Evolutionary conservation across 2,888 invertebrate species (phyloP).

Genomic region (Clanis bilineata): DNA sequence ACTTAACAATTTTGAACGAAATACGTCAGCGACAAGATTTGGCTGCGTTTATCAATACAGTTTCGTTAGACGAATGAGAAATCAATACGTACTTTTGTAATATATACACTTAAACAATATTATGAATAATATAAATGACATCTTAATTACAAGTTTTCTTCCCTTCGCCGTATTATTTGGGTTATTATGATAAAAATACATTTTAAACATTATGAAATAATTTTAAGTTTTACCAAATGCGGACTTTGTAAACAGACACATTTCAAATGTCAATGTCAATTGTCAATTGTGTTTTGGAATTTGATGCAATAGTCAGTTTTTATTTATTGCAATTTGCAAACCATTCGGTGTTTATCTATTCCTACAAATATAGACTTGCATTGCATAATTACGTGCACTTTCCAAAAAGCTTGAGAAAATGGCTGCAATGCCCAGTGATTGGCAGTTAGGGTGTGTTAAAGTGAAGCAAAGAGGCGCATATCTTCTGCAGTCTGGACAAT

Average conservation of each 20-base stretch:
- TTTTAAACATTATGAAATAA: not conserved
- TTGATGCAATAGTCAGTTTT: not conserved
- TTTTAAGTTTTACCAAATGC: not conserved
- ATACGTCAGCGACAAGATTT: too few species aligned
- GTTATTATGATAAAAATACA: too few species aligned
- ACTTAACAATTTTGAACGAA: too few species aligned
- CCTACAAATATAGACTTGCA: not conserved
- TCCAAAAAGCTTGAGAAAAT: conserved; percentile 28
- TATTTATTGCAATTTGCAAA: too few species aligned
- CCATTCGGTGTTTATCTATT: not conserved
- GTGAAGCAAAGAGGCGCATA: conserved; percentile 88
- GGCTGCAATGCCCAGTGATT: conserved; percentile 85
- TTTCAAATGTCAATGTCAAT: too few species aligned
- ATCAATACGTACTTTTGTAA: too few species aligned
- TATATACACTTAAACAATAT: too few species aligned
- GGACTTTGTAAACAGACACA: not conserved
- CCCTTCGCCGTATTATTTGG: too few species aligned
- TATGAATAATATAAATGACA: too few species aligned
- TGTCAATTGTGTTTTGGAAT: too few species aligned
- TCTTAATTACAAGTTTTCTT: too few species aligned
- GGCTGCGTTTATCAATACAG: not conserved
- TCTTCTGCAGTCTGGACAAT: conserved; percentile 89
- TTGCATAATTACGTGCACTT: not conserved
- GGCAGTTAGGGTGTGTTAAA: conserved; percentile 88
- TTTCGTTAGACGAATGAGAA: not conserved